Conservation (phyloP, 2,888 invertebrate genomes). For the Lomographa bimaculata region DNA sequence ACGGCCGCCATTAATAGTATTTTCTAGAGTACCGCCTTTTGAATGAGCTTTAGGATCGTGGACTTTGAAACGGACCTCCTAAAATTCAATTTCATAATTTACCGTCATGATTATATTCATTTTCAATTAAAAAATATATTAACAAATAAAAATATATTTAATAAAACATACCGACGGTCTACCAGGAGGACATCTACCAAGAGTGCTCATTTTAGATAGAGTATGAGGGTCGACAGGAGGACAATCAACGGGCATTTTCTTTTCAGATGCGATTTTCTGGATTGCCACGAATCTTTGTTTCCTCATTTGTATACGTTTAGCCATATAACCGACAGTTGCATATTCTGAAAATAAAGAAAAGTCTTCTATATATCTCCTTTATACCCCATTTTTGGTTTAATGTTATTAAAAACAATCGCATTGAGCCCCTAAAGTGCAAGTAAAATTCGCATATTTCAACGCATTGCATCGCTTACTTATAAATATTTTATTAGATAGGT, state of each 20-base stretch:
- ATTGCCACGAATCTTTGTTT: constrained; percentile 95
- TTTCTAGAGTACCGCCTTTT: constrained; percentile 95
- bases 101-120: too few relatives aligned
- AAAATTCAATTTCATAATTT: constrained; percentile 58
- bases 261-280: constrained; percentile 96
- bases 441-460: too few relatives aligned
- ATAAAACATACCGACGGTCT: constrained; percentile 75
- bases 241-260: constrained; percentile 92
- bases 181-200: constrained; percentile 83
- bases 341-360: constrained; percentile 89
- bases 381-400: too few relatives aligned
- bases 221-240: constrained; percentile 87
- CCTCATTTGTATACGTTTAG: constrained; percentile 97
- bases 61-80: constrained; percentile 98
- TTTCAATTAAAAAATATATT: too few relatives aligned
- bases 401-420: too few relatives aligned
- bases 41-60: constrained; percentile 97
- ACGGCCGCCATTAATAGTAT: constrained; percentile 93
- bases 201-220: constrained; percentile 90
- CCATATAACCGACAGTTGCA: constrained; percentile 99
- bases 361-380: too few relatives aligned
- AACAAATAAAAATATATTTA: background rate
- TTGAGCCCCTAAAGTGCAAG: too few relatives aligned
- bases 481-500: too few relatives aligned
- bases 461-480: too few relatives aligned